A percentile compares a stretch with the other conserved stretches of the same genome.
Evolutionary conservation across 2,797 vertebrate genomes (phyloP).

Genomic region (Onychomys torridus): DNA sequence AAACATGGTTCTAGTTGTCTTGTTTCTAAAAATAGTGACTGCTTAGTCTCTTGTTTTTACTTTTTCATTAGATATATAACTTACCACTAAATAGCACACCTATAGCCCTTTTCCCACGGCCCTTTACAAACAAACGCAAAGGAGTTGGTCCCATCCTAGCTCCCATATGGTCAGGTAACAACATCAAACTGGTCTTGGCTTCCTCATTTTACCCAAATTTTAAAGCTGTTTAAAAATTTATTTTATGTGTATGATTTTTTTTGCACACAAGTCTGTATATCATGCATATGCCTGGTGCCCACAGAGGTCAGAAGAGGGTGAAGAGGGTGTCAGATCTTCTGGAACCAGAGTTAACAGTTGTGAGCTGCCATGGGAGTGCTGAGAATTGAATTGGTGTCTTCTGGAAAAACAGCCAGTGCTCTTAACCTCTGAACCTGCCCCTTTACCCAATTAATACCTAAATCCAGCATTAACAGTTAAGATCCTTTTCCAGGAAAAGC

Average conservation of each 20-base stretch:
- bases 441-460: constrained; percentile 19
- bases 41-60: constrained; percentile 39
- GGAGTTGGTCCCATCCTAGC: background rate
- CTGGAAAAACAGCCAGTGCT: background rate
- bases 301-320: background rate
- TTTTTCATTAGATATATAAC: background rate
- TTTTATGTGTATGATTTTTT: background rate
- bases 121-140: constrained; percentile 36
- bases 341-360: too few relatives aligned
- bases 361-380: background rate
- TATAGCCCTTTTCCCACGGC: constrained; percentile 8
- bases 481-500: constrained; percentile 42
- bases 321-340: background rate
- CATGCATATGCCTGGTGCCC: background rate
- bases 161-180: constrained; percentile 24
- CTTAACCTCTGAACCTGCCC: background rate
- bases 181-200: background rate
- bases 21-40: constrained; percentile 68
- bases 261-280: background rate
- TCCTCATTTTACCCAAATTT: constrained; percentile 43
- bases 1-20: constrained; percentile 54
- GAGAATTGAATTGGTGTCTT: background rate
- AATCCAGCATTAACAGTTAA: constrained; percentile 5
- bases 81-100: constrained; percentile 1
- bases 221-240: background rate